phyloP scores from a whole-genome alignment of 1,140 invertebrate genomes.

The Triops cancriformis region DNA sequence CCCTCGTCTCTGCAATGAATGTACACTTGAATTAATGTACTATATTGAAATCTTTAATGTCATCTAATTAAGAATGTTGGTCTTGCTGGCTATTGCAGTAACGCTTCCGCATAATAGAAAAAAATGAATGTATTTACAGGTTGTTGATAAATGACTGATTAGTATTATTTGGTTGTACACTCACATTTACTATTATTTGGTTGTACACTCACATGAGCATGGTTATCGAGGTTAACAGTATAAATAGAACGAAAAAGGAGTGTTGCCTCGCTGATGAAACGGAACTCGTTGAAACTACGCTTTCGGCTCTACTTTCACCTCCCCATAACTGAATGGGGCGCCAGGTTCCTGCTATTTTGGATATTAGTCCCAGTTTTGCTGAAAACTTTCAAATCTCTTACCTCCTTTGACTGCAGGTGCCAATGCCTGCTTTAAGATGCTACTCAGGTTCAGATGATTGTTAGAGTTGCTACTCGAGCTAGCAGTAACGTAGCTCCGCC shows the following conservation, averaged over 20 bases:
- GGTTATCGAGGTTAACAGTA: not conserved
- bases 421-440: not conserved
- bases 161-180: not conserved
- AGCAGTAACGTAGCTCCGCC: not conserved
- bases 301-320: slow-evolving; percentile 1
- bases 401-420: not conserved
- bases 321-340: not conserved
- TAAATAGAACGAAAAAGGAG: not conserved
- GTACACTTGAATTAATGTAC: too few species aligned
- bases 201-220: not conserved
- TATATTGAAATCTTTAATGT: too few species aligned
- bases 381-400: not conserved
- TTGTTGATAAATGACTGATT: not conserved
- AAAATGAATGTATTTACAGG: not conserved
- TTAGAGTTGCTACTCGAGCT: not conserved
- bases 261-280: not conserved
- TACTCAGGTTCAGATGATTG: not conserved
- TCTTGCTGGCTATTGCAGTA: too few species aligned
- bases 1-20: too few species aligned
- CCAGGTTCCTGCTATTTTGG: not conserved
- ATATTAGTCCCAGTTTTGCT: not conserved
- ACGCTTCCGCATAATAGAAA: too few species aligned
- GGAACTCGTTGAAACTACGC: not conserved
- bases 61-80: too few species aligned
- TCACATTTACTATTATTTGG: not conserved